Conservation (phyloP, 2,113 vertebrate species). For the Anser cygnoides region DNA sequence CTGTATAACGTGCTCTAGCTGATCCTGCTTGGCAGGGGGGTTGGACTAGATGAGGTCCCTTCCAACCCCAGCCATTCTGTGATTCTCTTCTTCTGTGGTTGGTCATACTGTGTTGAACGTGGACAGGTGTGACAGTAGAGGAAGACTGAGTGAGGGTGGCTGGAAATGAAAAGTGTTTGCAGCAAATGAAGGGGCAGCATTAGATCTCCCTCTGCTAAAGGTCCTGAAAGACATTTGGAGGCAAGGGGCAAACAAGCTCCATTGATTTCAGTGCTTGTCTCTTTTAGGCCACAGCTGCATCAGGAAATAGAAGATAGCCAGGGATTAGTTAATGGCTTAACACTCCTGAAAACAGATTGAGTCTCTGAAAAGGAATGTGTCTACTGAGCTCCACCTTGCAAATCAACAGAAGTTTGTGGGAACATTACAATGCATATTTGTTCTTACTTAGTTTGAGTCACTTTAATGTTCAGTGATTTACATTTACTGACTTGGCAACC, state of each 20-base stretch:
- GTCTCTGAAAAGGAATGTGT: background rate
- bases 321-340: background rate
- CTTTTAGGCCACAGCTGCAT: background rate
- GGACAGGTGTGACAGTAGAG: background rate
- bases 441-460: background rate
- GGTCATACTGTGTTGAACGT: background rate
- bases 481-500: background rate
- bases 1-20: no score
- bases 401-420: background rate
- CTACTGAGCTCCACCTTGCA: background rate
- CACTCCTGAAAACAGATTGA: background rate
- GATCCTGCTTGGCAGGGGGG: no score
- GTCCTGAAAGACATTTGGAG: background rate
- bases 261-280: background rate
- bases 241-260: background rate
- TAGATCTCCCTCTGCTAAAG: background rate
- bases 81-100: background rate
- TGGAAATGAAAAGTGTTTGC: background rate
- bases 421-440: background rate
- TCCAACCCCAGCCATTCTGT: no score
- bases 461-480: background rate
- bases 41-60: no score
- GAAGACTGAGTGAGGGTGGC: background rate
- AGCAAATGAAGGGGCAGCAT: background rate
- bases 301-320: background rate